Conservation (phyloP, 2,797 vertebrate species). For the Rhinophrynus dorsalis region DNA sequence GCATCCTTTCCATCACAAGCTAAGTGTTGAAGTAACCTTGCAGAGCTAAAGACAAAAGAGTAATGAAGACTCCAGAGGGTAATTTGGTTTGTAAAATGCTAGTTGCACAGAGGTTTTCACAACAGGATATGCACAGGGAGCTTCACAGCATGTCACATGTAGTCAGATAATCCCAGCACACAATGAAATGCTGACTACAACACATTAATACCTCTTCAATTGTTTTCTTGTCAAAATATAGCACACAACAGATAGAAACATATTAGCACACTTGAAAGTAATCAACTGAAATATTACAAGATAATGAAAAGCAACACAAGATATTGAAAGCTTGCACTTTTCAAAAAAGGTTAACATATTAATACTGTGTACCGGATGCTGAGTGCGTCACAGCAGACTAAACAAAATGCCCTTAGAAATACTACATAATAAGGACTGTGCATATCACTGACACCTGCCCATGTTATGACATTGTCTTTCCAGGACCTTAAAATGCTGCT, state of each 20-base stretch:
- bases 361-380: neutral
- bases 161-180: no score
- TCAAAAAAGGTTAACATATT: neutral
- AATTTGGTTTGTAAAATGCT: slow-evolving; percentile 12
- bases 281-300: neutral
- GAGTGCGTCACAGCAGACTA: no score
- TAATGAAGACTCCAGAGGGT: slow-evolving; percentile 38
- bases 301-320: neutral
- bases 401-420: neutral
- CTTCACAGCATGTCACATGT: no score
- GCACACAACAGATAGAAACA: no score
- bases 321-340: neutral
- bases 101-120: slow-evolving; percentile 28
- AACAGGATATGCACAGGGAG: neutral
- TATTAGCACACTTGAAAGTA: no score
- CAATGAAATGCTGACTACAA: no score
- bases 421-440: neutral
- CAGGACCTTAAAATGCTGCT: slow-evolving; percentile 45
- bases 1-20: slow-evolving; percentile 40
- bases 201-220: no score
- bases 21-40: slow-evolving; percentile 49
- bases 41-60: slow-evolving; percentile 54
- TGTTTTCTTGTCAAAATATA: no score
- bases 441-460: slow-evolving; percentile 43
- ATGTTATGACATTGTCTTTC: slow-evolving; percentile 53